phyloP scores from a whole-genome alignment of 2,113 vertebrate species.

The Amia ocellicauda region DNA sequence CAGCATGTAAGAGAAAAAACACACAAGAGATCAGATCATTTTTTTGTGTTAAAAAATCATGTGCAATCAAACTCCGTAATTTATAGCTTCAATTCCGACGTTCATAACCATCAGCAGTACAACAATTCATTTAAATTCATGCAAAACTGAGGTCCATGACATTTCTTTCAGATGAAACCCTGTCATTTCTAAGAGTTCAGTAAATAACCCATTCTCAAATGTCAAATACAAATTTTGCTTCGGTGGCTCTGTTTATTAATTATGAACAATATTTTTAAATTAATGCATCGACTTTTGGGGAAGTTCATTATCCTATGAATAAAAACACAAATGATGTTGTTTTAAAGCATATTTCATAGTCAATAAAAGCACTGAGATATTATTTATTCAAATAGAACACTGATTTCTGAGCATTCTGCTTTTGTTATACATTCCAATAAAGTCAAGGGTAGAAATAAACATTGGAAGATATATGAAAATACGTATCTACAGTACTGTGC shows the following conservation, averaged over 20 bases:
- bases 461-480: too few relatives aligned
- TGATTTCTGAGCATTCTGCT: too few relatives aligned
- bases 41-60: constrained; percentile 36
- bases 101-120: constrained; percentile 42
- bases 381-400: too few relatives aligned
- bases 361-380: too few relatives aligned
- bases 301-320: too few relatives aligned
- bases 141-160: constrained; percentile 44
- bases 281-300: constrained; percentile 19
- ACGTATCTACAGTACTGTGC: too few relatives aligned
- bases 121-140: constrained; percentile 38
- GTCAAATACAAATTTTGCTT: constrained; percentile 36
- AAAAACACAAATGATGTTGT: neutral
- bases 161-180: constrained; percentile 47
- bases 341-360: too few relatives aligned
- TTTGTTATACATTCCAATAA: too few relatives aligned
- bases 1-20: constrained; percentile 17
- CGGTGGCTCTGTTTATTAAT: constrained; percentile 27
- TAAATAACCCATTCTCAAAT: constrained; percentile 53
- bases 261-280: constrained; percentile 31
- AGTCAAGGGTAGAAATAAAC: too few relatives aligned
- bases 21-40: constrained; percentile 24
- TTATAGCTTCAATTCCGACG: constrained; percentile 44
- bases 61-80: constrained; percentile 49
- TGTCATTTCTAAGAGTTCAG: constrained; percentile 35